Base-by-base conservation (phyloP, 1,140 invertebrate genomes). In the Campoletis sonorensis region DNA sequence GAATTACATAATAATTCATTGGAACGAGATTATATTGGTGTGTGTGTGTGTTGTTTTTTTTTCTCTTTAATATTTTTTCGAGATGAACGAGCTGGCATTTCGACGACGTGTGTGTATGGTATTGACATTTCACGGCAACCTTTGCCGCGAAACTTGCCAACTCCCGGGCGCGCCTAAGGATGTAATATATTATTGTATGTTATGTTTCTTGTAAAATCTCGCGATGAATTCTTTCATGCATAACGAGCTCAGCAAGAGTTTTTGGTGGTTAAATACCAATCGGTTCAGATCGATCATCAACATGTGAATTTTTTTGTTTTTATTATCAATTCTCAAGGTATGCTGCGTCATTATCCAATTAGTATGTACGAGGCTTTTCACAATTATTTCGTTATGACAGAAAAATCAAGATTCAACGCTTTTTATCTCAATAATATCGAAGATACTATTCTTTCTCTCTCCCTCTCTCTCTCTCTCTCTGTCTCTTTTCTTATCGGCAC, bases 71-170 rank as follows among this genome's bases (percentile, higher is more conserved):
- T 10, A 11, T 45, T 51, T 71, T 58, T 23, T 80, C 21, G 61
- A 51, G 77, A 45, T 51, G 58, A 54, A 75, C 40, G 30, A 49
- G 58, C 51, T 81, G 82, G 79, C 79, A 83, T 83, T 83, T 83
- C 61, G 73, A 79, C 72, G 23, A 33, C 54, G 26, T 58, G 45
- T 45, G 49, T 64, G 79, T 78, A 72, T 72, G 64, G 45, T 75
- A 82, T 83, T 83, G 82, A 83, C 82, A 83, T 83, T 83, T 83
- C 33, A 13, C 40, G 82, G 80, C 82, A 83, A 83, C 82, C 82
- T 83, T 83, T 83, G 58, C 73, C 64, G 40, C 79, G 26, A 73
- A 73, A 23, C 71, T n/a, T 5, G 71, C 40, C 33, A 51, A 49
- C 37, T 75, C 72, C 13, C 49, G 45, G 72, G 72, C 49, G 73